These are phyloP conservation scores for Pempheris klunzingeri DNA, from an alignment of 2,797 vertebrate species.

Conservation along the genomic window DNA sequence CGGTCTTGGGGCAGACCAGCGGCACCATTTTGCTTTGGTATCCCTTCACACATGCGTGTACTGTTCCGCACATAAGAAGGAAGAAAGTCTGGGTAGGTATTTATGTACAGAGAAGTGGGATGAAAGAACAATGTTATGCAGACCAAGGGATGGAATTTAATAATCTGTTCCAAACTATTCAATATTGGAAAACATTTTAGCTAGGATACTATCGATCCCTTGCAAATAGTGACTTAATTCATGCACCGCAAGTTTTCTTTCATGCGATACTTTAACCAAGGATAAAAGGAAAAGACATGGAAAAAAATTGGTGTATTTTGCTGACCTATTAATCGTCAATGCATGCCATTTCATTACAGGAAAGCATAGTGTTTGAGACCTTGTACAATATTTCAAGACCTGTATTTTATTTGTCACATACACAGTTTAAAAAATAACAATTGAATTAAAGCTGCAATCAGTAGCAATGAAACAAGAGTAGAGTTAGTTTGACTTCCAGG, in stretches of 20 bases:
- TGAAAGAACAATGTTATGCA: conserved; percentile 17
- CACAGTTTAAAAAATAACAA: too few relatives aligned
- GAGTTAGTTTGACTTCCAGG: too few relatives aligned
- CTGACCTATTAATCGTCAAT: conserved; percentile 18
- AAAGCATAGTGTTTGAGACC: background rate
- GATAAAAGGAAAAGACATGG: conserved; percentile 10
- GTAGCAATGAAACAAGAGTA: too few relatives aligned
- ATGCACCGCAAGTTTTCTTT: background rate
- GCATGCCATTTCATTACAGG: conserved; percentile 11
- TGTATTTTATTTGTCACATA: too few relatives aligned
- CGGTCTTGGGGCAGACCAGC: conserved; percentile 75
- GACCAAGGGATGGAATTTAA: background rate
- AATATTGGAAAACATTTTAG: background rate
- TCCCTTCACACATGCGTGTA: conserved; percentile 66
- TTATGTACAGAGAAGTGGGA: conserved; percentile 10
- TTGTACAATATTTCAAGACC: background rate
- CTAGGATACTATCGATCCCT: conserved; percentile 13
- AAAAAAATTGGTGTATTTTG: conserved; percentile 20
- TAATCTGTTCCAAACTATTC: conserved; percentile 8
- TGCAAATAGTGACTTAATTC: conserved; percentile 1
- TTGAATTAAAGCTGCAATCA: too few relatives aligned
- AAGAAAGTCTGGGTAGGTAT: conserved; percentile 35
- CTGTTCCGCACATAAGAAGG: conserved; percentile 47
- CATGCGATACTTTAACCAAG: conserved; percentile 8
- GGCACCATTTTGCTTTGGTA: conserved; percentile 76